phyloP scores from a whole-genome alignment of 2,113 vertebrate species.

The Phalacrocorax pelagicus region DNA sequence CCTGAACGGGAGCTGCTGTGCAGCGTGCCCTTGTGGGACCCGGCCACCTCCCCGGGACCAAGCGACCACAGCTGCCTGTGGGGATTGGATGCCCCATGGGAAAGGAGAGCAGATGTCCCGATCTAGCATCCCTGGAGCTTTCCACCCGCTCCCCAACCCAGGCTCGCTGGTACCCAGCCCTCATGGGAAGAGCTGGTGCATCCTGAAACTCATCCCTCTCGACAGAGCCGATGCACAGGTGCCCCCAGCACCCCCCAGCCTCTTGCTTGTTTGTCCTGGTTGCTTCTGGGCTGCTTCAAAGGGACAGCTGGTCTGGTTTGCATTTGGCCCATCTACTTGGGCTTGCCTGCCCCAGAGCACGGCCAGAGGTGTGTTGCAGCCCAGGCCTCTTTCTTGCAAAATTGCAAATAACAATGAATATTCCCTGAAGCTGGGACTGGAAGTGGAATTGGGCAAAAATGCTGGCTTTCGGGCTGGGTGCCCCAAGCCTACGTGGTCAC shows the following conservation, averaged over 20 bases:
- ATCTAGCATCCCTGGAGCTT: not conserved
- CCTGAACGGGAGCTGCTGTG: not conserved
- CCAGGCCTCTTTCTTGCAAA: not conserved
- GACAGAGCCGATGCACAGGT: accelerated
- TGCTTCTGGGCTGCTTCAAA: not conserved
- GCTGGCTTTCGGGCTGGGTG: not conserved
- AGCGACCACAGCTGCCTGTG: not conserved
- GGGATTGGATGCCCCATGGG: not conserved
- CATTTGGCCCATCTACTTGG: not conserved
- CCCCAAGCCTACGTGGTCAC: too few relatives aligned
- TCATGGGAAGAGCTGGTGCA: not conserved
- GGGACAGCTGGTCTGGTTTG: not conserved
- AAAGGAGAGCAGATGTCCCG: not conserved
- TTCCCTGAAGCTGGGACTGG: not conserved
- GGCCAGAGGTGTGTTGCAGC: not conserved
- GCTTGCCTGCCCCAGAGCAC: accelerated
- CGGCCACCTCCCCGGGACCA: accelerated
- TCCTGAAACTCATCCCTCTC: not conserved
- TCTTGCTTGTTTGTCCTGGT: not conserved
- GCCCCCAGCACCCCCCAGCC: not conserved
- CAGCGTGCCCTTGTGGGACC: accelerated
- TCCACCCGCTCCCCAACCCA: not conserved
- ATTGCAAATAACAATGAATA: not conserved
- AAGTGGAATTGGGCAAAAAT: not conserved
- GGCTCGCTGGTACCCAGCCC: not conserved